Evolutionary conservation across 1,140 invertebrate genomes (phyloP), one percentile per base, ranked within the genome.

Genomic region (Agrilus planipennis): DNA sequence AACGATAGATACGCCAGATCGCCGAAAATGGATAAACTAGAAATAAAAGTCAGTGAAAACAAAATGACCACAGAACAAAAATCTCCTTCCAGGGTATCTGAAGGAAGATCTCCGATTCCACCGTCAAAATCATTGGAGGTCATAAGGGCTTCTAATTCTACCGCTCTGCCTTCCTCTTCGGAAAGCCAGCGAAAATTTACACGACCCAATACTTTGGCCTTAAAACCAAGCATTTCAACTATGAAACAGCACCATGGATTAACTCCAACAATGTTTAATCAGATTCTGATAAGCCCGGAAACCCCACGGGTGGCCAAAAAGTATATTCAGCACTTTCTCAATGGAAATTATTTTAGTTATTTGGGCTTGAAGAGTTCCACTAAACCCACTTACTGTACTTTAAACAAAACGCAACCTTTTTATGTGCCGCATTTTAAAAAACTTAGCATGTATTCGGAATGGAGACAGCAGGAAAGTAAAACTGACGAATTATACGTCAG

Each of bases 371-470:
- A 94, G 60, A 84, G 84, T 55, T 89, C 87, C 4, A 92, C 89
- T 0, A 77, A 84, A 54, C 75, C 85, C 12, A 91, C 88, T 48
- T 98, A 90, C 61, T 95, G 91, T 52, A 93, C 89, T 1, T 67
- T 90, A 14, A 92, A 91, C 58, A 77, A 87, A 47, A 84, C 89
- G 1, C 92, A 96, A 60, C 92, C 93, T 0, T 94, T 91, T 67
- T 96, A 94, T 60, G 89, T 95, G 25, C 79, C 76, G 1, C 83
- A 89, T 56, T 84, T 91, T 60, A 81, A 87, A 46, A 88, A 84
- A 52, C 65, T 96, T 25, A 95, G 91, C 11, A 98, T 98, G 92
- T 98, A 98, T 56, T 94, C 89, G 7, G 93, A 96, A 59, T 98
- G 93, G 93, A 64, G 52, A 41, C 57, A 58, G 34, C 52, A 57